Evolutionary conservation across 1,140 invertebrate species (phyloP).

Genomic region (Semibalanus balanoides): DNA sequence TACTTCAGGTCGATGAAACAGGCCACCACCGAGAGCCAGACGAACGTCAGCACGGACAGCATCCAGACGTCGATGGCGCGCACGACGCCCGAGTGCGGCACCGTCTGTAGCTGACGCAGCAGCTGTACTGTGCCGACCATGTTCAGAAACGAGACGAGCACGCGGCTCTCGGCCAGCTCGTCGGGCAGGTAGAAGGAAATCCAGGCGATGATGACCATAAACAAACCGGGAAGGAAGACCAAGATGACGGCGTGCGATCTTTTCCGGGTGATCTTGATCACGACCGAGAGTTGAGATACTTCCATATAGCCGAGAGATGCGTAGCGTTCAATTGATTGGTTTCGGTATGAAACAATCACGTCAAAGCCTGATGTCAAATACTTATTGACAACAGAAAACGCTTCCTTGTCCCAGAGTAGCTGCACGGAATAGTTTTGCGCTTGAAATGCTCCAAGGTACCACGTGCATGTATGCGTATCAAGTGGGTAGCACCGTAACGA

Average conservation of each 20-base stretch:
- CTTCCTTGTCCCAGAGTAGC: not conserved
- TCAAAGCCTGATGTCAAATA: not conserved
- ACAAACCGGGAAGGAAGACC: not conserved
- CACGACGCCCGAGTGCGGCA: not conserved
- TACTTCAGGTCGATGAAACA: not conserved
- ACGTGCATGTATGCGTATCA: not conserved
- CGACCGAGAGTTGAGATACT: not conserved
- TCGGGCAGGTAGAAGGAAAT: not conserved
- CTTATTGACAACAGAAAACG: not conserved
- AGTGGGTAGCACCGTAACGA: not conserved
- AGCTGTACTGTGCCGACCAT: not conserved
- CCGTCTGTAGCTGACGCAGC: not conserved
- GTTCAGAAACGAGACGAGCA: not conserved
- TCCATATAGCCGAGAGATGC: not conserved
- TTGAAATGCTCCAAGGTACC: not conserved
- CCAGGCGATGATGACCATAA: not conserved
- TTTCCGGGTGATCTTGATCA: not conserved
- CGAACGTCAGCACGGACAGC: not conserved
- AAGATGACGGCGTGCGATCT: not conserved
- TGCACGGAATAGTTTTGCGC: not conserved
- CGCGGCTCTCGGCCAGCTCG: not conserved
- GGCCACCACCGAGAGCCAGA: not conserved
- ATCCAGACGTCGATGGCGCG: not conserved
- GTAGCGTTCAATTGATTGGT: not conserved
- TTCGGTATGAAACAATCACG: not conserved